phyloP scores from a whole-genome alignment of 64 coral and sea anemone species.

The Porites australiensis region DNA sequence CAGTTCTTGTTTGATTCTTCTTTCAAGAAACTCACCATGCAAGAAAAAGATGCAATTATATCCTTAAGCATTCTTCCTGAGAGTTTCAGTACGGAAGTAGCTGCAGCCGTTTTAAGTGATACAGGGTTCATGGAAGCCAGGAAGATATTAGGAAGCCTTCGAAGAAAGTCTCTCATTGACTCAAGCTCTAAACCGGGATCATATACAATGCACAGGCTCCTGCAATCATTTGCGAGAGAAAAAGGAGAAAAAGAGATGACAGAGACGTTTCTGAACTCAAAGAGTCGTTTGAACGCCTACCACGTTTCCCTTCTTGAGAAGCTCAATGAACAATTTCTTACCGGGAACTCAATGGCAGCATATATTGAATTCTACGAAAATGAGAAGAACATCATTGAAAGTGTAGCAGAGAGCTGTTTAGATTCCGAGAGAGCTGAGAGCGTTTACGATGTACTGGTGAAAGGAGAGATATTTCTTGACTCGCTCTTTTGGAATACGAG shows the following conservation, averaged over 20 bases:
- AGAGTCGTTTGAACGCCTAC: background rate
- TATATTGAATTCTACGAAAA: background rate
- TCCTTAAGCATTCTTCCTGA: background rate
- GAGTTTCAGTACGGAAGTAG: background rate
- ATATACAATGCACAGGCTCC: constrained; percentile 17
- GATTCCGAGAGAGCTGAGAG: background rate
- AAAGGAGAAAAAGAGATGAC: background rate
- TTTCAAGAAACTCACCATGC: no score
- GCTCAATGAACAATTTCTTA: background rate
- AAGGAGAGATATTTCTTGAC: constrained; percentile 23
- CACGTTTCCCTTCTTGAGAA: background rate
- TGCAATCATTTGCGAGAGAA: background rate
- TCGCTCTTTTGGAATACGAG: background rate
- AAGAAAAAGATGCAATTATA: constrained; percentile 14
- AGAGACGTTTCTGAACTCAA: background rate
- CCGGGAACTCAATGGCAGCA: background rate
- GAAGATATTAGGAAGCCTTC: background rate
- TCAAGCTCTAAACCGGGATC: background rate
- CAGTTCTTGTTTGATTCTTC: background rate
- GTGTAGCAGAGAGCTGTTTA: background rate
- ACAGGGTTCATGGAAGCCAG: background rate
- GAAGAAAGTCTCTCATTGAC: no score
- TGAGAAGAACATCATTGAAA: background rate
- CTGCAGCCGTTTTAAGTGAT: no score
- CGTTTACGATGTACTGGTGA: constrained; percentile 8